Evolutionary conservation across 2,888 invertebrate species (phyloP).

Genomic region (Drosophila nr. perissopoda): DNA sequence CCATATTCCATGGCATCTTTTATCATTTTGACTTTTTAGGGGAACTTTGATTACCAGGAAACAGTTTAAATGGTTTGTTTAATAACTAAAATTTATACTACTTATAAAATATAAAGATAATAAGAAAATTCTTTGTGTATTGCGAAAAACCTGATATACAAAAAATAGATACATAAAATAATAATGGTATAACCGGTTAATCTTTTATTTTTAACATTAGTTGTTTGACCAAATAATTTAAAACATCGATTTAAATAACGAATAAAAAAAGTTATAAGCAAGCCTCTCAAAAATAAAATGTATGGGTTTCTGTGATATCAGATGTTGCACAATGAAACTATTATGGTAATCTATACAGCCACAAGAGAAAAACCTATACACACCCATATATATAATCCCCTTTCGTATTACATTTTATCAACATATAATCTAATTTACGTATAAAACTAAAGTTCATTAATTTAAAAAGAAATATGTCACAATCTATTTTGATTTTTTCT

Average conservation of each 20-base stretch:
- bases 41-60: not conserved
- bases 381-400: not conserved
- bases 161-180: not conserved
- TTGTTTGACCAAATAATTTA: not conserved
- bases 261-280: not conserved
- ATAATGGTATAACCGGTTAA: not conserved
- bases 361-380: not conserved
- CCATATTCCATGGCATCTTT: not conserved
- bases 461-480: slow-evolving; percentile 2
- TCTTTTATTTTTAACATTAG: not conserved
- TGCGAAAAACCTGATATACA: not conserved
- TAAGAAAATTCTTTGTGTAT: not conserved
- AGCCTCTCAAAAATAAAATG: not conserved
- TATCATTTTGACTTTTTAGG: not conserved
- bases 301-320: not conserved
- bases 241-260: not conserved
- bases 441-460: not conserved
- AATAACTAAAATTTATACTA: not conserved
- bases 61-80: not conserved
- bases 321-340: not conserved
- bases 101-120: not conserved
- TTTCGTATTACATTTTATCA: not conserved
- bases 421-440: not conserved
- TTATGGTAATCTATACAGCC: not conserved
- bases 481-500: slow-evolving; percentile 8